These are phyloP conservation scores for Drosophila pullipes DNA, from an alignment of 2,888 invertebrate species.

Conservation along the genomic window DNA sequence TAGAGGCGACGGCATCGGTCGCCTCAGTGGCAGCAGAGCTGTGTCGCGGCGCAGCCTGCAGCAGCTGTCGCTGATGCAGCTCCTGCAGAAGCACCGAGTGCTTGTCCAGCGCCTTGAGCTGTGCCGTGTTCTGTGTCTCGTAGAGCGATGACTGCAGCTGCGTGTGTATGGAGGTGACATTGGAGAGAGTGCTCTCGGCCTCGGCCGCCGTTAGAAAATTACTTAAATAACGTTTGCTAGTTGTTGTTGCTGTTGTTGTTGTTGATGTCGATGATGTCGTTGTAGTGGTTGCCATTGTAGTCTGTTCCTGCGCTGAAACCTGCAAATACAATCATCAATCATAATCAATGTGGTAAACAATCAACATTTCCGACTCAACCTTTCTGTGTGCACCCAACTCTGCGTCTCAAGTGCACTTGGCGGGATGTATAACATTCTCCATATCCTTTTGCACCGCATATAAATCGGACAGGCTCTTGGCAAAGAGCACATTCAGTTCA, in stretches of 20 bases:
- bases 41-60: constrained; percentile 52
- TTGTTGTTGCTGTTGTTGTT: constrained; percentile 50
- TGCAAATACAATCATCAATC: constrained; percentile 22
- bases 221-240: constrained; percentile 78
- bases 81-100: constrained; percentile 79
- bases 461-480: constrained; percentile 84
- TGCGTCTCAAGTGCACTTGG: constrained; percentile 86
- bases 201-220: constrained; percentile 76
- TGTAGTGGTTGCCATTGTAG: constrained; percentile 74
- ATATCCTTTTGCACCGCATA: constrained; percentile 85
- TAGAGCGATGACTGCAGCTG: constrained; percentile 85
- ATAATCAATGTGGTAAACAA: background rate
- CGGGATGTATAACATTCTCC: constrained; percentile 84
- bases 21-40: constrained; percentile 35
- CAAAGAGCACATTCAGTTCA: constrained; percentile 84
- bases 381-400: constrained; percentile 81
- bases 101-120: constrained; percentile 77
- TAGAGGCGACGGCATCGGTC: constrained; percentile 41
- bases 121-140: constrained; percentile 77
- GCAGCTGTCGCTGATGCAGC: constrained; percentile 71
- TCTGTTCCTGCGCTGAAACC: constrained; percentile 83
- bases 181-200: constrained; percentile 85
- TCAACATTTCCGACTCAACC: constrained; percentile 54
- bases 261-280: constrained; percentile 66
- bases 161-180: constrained; percentile 85